phyloP scores from a whole-genome alignment of 2,888 invertebrate genomes.

The Teinopalpus imperialis region DNA sequence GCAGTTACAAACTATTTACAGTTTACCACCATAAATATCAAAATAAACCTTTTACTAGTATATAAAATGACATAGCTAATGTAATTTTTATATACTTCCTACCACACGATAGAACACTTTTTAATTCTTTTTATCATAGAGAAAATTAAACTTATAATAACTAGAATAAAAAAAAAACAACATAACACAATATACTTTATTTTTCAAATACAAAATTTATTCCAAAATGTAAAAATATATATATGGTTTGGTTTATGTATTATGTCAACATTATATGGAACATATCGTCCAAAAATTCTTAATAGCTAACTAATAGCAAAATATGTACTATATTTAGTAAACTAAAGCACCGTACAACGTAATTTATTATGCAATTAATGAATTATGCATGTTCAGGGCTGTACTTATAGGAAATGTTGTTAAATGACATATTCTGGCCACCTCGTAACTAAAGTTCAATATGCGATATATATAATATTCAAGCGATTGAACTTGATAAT shows the following conservation, averaged over 20 bases:
- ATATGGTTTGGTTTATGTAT: conserved; percentile 1
- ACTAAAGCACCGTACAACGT: conserved; percentile 9
- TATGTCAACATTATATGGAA: conserved; percentile 4
- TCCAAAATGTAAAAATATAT: conserved; percentile 4
- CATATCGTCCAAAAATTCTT: conserved; percentile 1
- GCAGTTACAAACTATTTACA: no score
- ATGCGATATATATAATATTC: no score
- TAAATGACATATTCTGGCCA: conserved; percentile 4
- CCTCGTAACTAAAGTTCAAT: not conserved
- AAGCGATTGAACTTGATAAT: no score
- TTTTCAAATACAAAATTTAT: conserved; percentile 1
- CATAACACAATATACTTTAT: conserved; percentile 11
- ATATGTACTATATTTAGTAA: conserved; percentile 14
- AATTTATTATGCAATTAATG: conserved; percentile 15
- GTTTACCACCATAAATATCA: no score
- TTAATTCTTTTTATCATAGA: no score
- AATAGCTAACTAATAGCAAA: conserved; percentile 8
- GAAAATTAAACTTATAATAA: no score
- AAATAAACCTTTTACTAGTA: no score
- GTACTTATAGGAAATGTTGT: conserved; percentile 20
- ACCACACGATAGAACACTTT: no score
- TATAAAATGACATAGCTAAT: no score
- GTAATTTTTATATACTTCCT: no score
- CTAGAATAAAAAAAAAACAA: no score
- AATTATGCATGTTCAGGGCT: conserved; percentile 16